phyloP scores from a whole-genome alignment of 2,113 vertebrate genomes.

The Podarcis raffonei region DNA sequence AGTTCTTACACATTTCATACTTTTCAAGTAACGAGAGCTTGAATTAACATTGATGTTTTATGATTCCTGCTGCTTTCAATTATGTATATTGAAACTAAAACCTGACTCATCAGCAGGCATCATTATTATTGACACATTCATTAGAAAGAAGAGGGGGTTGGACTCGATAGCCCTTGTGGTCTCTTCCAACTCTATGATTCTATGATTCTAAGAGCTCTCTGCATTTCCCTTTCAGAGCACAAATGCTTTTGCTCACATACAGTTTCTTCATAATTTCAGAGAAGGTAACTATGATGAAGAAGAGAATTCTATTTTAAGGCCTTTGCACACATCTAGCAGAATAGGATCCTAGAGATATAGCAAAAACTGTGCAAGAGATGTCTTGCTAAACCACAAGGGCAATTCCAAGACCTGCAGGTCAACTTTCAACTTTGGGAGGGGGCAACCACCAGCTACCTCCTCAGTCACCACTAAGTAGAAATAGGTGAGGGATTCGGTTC shows the following conservation, averaged over 20 bases:
- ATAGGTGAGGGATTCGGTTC: too few relatives aligned
- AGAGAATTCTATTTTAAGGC: neutral
- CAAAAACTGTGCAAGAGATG: neutral
- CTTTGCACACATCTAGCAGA: neutral
- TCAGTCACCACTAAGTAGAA: neutral
- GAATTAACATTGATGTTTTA: neutral
- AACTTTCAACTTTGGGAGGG: neutral
- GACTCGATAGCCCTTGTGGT: too few relatives aligned
- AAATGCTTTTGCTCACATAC: conserved; percentile 43
- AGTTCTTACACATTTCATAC: conserved; percentile 9
- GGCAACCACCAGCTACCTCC: neutral
- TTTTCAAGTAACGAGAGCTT: conserved; percentile 35
- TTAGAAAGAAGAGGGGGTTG: conserved; percentile 51
- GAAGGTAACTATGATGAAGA: neutral
- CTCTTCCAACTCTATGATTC: too few relatives aligned
- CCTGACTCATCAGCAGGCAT: conserved; percentile 45
- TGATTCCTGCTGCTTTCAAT: conserved; percentile 44
- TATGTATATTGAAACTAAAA: conserved; percentile 46
- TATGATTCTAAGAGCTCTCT: too few relatives aligned
- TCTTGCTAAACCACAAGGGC: neutral
- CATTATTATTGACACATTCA: conserved; percentile 61
- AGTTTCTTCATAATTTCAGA: conserved; percentile 55
- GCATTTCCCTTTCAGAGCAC: conserved; percentile 19
- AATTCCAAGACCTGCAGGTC: neutral
- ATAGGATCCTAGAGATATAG: rapidly evolving